Conservation (phyloP, 2,797 vertebrate species). For the Valencia hispanica region DNA sequence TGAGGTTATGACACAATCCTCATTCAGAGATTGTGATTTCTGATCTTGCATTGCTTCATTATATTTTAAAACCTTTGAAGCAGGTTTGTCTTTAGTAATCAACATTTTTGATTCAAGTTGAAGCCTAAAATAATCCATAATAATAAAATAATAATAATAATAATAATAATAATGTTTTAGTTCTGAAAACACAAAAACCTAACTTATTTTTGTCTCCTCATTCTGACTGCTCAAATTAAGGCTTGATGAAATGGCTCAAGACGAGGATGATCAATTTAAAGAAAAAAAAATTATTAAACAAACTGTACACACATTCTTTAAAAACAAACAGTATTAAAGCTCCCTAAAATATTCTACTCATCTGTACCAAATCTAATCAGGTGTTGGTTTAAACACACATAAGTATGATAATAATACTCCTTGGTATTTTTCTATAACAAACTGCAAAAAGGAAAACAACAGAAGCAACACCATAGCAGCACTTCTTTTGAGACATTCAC, state of each 20-base stretch:
- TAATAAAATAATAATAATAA: no score
- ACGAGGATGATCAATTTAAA: conserved; percentile 22
- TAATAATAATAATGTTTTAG: not conserved
- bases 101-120: conserved; percentile 12
- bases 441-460: conserved; percentile 49
- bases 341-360: conserved; percentile 47
- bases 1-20: conserved; percentile 7
- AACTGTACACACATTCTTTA: conserved; percentile 89
- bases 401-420: conserved; percentile 86
- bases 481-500: conserved; percentile 85
- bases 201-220: conserved; percentile 12
- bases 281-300: conserved; percentile 61
- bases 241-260: conserved; percentile 67
- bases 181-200: conserved; percentile 1
- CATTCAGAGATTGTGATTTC: not conserved
- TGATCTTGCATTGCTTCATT: not conserved
- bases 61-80: conserved; percentile 33
- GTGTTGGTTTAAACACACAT: conserved; percentile 60
- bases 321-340: conserved; percentile 67
- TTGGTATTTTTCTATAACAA: conserved; percentile 87
- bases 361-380: conserved; percentile 74
- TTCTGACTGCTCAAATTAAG: conserved; percentile 36
- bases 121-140: not conserved
- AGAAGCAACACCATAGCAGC: conserved; percentile 88
- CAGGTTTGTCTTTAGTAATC: conserved; percentile 12